Evolutionary conservation across 2,888 invertebrate genomes (phyloP).

Genomic region (Drosophila vallismaia): DNA sequence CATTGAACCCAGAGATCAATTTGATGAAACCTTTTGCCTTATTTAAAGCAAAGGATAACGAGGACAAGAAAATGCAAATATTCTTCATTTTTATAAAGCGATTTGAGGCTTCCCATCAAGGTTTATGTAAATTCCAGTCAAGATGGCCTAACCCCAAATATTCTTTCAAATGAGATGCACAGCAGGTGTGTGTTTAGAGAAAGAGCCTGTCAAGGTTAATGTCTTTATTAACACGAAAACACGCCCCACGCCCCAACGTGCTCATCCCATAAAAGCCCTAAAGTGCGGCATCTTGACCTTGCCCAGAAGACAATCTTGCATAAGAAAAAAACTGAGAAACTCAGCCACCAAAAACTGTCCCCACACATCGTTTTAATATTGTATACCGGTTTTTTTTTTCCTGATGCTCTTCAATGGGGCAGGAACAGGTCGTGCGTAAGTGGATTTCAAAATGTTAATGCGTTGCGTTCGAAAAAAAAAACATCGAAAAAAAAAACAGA

Average conservation of each 20-base stretch:
- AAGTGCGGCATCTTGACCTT: slow-evolving; percentile 38
- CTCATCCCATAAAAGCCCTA: slow-evolving; percentile 17
- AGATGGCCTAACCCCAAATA: not conserved
- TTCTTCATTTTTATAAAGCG: slow-evolving; percentile 6
- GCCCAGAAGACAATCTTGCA: slow-evolving; percentile 27
- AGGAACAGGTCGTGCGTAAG: slow-evolving; percentile 33
- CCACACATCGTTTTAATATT: slow-evolving; percentile 1
- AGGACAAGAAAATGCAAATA: not conserved
- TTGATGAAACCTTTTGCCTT: not conserved
- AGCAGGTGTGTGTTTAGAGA: slow-evolving; percentile 3
- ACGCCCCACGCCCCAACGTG: slow-evolving; percentile 21
- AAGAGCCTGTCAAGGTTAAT: slow-evolving; percentile 39
- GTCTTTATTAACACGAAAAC: slow-evolving; percentile 42
- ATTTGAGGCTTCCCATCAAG: not conserved
- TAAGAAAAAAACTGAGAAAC: slow-evolving; percentile 14
- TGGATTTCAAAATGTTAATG: slow-evolving; percentile 51
- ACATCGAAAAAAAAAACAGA: not conserved
- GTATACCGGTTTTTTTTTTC: slow-evolving; percentile 31
- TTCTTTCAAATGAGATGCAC: not conserved
- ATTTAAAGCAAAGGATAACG: not conserved
- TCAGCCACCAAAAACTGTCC: slow-evolving; percentile 6
- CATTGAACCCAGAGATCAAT: not conserved
- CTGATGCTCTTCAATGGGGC: not conserved
- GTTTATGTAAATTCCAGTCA: not conserved
- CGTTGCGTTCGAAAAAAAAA: slow-evolving; percentile 33